Percentiles rank a stretch among this genome's conserved stretches.
Evolutionary conservation across 2,797 vertebrate genomes (phyloP).

Genomic region (Rhynchonycteris naso): DNA sequence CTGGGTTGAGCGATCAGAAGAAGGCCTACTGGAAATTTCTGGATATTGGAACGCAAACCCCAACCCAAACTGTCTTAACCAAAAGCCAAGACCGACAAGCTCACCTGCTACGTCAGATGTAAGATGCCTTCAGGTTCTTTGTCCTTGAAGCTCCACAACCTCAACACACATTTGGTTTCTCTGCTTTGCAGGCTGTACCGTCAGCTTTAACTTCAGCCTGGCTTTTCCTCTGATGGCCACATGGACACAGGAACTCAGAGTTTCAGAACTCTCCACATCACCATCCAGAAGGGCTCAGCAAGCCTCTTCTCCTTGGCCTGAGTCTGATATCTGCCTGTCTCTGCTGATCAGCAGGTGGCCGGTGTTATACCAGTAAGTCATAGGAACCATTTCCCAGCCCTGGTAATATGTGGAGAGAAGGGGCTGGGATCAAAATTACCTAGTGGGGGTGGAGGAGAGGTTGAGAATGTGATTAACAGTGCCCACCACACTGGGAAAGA

Average conservation of each 20-base stretch:
- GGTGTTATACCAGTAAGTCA: not conserved
- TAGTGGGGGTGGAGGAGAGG: fast-evolving
- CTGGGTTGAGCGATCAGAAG: fast-evolving
- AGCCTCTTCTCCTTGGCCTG: not conserved
- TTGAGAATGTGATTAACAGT: fast-evolving
- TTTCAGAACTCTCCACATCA: not conserved
- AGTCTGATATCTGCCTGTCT: not conserved
- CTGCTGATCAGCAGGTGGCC: fast-evolving
- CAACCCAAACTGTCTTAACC: not conserved
- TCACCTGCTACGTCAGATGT: too few relatives aligned
- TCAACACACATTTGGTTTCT: not conserved
- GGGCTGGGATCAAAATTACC: fast-evolving
- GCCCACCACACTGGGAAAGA: not conserved
- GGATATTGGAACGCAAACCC: not conserved
- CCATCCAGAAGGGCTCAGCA: not conserved
- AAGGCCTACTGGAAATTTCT: not conserved
- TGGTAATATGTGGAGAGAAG: fast-evolving
- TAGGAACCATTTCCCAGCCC: not conserved
- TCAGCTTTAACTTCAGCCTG: not conserved
- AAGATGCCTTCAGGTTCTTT: not conserved
- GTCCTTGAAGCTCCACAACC: not conserved
- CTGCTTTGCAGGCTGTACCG: not conserved
- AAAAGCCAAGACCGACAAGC: fast-evolving
- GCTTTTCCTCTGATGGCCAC: not conserved
- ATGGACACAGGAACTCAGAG: too few relatives aligned